Evolutionary conservation across 2,797 vertebrate genomes (phyloP), one percentile per base, ranked within the genome.

Genomic region (Dryobates pubescens): DNA sequence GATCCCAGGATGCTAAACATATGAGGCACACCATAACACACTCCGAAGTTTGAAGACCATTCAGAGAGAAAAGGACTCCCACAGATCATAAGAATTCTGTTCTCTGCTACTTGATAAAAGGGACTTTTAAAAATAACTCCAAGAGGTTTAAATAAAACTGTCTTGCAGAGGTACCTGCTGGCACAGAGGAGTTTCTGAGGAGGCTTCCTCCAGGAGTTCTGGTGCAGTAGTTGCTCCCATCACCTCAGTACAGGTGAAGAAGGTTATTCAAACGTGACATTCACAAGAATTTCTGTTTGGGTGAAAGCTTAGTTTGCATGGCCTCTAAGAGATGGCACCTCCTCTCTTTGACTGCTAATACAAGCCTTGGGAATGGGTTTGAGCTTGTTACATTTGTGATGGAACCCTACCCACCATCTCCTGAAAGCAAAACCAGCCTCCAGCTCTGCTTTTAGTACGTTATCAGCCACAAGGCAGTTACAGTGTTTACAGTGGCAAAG

Each of bases 391-490:
- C 1, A 2, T 32, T 22, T 34, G 27, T 34, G 27, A 12, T 67
- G 43, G 27, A 57, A 45, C 9, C 22, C 6, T 45, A 16, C 3
- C 17, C 19, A 20, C 19, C 24, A n/a, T 5, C 6, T 63, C 30
- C 61, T 51, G 53, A 24, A 57, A 73, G 38, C 32, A 62, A 64
- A 81, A 5, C 45, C 41, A 32, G 19, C n/a, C 27, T 53, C 23
- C 4, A 13, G 62, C 49, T 8, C 57, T 57, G 61, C 32, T 83
- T 63, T 79, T 18, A 57, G 13, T 6, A 61, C 57, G n/a, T 34
- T 64, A 14, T 1, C 1, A 3, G 17, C 75, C 45, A 15, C 0
- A 1, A 56, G 24, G n/a, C 18, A 9, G 29, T 18, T 34, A 3
- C 5, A 16, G 67, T 3, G 23, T 0, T 82, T 3, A 2, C 59